Percentiles rank a stretch among this genome's conserved stretches.
Conservation (phyloP, 2,113 vertebrate genomes). For the Sapayoa aenigma region DNA sequence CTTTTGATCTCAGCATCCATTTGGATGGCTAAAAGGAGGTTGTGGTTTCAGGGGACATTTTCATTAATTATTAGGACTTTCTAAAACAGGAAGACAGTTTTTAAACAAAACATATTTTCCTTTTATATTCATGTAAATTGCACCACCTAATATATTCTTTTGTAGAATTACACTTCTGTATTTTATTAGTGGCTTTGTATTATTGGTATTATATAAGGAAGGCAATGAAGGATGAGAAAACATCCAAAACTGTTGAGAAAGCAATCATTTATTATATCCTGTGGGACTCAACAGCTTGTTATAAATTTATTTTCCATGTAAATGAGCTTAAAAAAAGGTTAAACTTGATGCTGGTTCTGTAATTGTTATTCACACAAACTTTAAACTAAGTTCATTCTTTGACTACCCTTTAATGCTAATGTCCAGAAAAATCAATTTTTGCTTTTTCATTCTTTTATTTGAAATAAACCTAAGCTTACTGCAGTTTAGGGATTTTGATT, state of each 20-base stretch:
- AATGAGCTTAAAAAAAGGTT: slow-evolving; percentile 51
- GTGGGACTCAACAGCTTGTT: slow-evolving; percentile 36
- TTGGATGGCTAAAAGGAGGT: slow-evolving; percentile 7
- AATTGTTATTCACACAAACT: slow-evolving; percentile 57
- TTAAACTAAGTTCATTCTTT: slow-evolving; percentile 37
- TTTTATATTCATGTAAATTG: not conserved
- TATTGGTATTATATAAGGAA: slow-evolving; percentile 2
- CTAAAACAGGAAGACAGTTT: not conserved
- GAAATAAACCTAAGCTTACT: slow-evolving; percentile 47
- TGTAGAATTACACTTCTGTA: not conserved
- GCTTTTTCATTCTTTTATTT: not conserved
- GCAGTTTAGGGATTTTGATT: slow-evolving; percentile 37
- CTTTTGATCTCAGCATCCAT: slow-evolving; percentile 50
- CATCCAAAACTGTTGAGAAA: not conserved
- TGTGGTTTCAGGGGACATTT: not conserved
- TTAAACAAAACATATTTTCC: not conserved
- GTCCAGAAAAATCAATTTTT: slow-evolving; percentile 30
- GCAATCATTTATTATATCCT: slow-evolving; percentile 34
- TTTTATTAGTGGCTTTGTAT: not conserved
- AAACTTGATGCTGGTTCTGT: not conserved
- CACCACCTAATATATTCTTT: not conserved
- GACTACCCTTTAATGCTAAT: slow-evolving; percentile 16
- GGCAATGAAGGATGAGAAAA: slow-evolving; percentile 37
- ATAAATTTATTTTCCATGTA: slow-evolving; percentile 60
- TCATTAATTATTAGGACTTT: not conserved